These are phyloP conservation scores for Diachasmimorpha longicaudata DNA, from an alignment of 1,140 invertebrate species.

Conservation along the genomic window DNA sequence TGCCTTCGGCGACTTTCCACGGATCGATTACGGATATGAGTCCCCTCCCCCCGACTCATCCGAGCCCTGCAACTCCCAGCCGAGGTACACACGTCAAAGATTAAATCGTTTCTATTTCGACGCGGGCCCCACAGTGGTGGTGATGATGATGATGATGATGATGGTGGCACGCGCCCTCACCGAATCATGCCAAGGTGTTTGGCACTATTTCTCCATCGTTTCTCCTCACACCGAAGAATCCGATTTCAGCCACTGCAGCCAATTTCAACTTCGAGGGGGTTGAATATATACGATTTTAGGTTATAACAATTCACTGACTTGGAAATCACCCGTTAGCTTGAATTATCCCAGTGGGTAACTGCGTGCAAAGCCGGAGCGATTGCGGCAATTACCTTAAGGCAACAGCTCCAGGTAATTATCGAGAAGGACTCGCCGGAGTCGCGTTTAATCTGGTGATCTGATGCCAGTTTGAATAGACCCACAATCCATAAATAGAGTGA, in stretches of 20 bases:
- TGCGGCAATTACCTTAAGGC: constrained; percentile 56
- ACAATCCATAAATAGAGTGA: background rate
- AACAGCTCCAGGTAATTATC: constrained; percentile 54
- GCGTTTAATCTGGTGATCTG: constrained; percentile 59
- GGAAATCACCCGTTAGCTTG: constrained; percentile 56
- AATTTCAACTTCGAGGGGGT: constrained; percentile 57
- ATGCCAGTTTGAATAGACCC: background rate
- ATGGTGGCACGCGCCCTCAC: constrained; percentile 9
- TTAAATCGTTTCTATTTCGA: constrained; percentile 22
- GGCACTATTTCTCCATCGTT: background rate
- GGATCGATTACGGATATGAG: constrained; percentile 14
- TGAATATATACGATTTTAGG: constrained; percentile 37
- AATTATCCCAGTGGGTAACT: constrained; percentile 58
- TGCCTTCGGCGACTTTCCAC: constrained; percentile 15
- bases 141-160: constrained; percentile 6
- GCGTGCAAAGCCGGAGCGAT: constrained; percentile 54
- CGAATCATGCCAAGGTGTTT: background rate
- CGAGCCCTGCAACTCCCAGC: background rate
- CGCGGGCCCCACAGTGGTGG: background rate
- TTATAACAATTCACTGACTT: constrained; percentile 57
- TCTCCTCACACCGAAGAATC: background rate
- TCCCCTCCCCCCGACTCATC: background rate
- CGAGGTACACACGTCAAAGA: background rate
- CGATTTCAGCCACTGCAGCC: constrained; percentile 46
- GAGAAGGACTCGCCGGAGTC: constrained; percentile 43